Conservation (phyloP, 2,888 invertebrate genomes). For the Scotopteryx bipunctaria region DNA sequence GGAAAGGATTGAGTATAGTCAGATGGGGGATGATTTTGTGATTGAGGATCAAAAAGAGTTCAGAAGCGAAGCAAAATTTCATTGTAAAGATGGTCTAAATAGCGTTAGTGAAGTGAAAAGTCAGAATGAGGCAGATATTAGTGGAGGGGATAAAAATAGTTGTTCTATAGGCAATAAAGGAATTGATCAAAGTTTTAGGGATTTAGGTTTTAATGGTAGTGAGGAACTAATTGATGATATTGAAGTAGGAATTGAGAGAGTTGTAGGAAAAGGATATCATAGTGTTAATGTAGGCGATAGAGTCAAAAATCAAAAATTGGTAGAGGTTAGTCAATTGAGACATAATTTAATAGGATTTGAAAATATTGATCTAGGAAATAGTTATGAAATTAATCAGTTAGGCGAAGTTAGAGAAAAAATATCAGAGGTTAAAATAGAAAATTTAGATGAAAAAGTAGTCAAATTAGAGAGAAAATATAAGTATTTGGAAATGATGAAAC, state of each 20-base stretch:
- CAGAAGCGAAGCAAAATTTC: no score
- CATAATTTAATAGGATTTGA: background rate
- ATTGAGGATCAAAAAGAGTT: no score
- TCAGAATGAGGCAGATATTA: background rate
- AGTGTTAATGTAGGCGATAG: constrained; percentile 1
- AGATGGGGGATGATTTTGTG: no score
- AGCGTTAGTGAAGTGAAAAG: background rate
- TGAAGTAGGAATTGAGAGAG: background rate
- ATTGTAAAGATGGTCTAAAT: background rate
- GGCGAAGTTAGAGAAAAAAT: constrained; percentile 1
- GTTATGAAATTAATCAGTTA: background rate
- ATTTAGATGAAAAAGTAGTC: background rate
- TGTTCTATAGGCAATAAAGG: background rate
- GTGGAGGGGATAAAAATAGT: background rate
- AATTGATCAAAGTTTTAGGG: constrained; percentile 3
- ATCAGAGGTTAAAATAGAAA: background rate
- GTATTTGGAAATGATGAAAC: background rate
- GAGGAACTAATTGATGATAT: background rate
- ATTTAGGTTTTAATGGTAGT: background rate
- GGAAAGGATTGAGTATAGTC: no score
- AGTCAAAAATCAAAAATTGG: constrained; percentile 5
- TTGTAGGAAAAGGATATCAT: constrained; percentile 5
- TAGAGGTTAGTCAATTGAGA: constrained; percentile 10
- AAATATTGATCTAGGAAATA: background rate
- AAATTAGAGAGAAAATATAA: background rate